Evolutionary conservation across 2,113 vertebrate species (phyloP), one percentile per base, ranked within the genome.

Genomic region (Herpetotheres cachinnans): DNA sequence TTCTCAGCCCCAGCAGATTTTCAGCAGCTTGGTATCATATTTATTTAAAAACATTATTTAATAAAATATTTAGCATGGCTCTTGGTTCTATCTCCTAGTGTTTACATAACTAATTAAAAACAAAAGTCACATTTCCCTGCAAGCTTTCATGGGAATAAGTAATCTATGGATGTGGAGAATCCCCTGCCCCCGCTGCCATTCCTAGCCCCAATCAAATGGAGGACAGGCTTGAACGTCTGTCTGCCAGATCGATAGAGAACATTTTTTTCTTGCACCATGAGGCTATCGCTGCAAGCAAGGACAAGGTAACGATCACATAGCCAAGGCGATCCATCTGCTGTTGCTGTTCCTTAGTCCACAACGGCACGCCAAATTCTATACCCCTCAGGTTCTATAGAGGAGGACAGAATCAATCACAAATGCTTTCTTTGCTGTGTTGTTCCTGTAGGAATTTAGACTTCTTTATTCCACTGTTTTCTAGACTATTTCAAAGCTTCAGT

Each of bases 251-350:
- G 3, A 24, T 2, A 47, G 27, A 16, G 95, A 96, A 97, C 44
- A 66, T 85, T 90, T 84, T 36, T 49, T 89, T 47, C 91, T 63
- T 90, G 82, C 78, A 81, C 32, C 79, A 32, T 34, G 76, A 98
- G 77, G 91, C 93, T 89, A 65, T 92, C 91, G 3, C 86, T 95
- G 70, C 40, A 16, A 85, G 78, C 84, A 98, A 98, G 96, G 96
- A 73, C 96, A 87, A 69, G 56, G 16, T 47, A 40, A 52, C 67
- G 67, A 25, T 86, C 81, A 38, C 44, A n/a, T 2, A 38, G 86
- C 34, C 92, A 91, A 58, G 78, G 66, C 30, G 21, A 71, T 82
- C 87, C 69, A 27, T 63, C 76, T 84, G 65, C 78, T 44, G 8
- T 12, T 55, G 3, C 65, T 55, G 47, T 11, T 78, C 16, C 44